A percentile compares a stretch with the other conserved stretches of the same genome.
Evolutionary conservation across 2,113 vertebrate species (phyloP).

Genomic region (Anguilla rostrata): DNA sequence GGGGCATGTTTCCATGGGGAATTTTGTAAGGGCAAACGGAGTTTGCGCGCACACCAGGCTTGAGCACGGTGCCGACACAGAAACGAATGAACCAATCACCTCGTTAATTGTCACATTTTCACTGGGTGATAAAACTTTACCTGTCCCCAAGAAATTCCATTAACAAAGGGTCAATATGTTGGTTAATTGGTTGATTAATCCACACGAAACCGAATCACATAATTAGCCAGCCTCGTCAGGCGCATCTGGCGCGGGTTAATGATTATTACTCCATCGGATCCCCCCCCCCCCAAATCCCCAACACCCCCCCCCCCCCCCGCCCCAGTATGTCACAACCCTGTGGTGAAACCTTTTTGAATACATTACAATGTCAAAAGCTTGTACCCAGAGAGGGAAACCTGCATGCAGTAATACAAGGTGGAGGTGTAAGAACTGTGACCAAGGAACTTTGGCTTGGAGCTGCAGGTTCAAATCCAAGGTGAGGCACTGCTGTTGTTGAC

Average conservation of each 20-base stretch:
- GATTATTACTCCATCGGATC: background rate
- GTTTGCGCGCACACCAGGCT: background rate
- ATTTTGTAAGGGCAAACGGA: background rate
- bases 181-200: constrained; percentile 4
- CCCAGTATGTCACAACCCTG: too few relatives aligned
- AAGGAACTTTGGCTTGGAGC: too few relatives aligned
- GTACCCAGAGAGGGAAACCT: too few relatives aligned
- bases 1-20: background rate
- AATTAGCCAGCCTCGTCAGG: background rate
- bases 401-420: too few relatives aligned
- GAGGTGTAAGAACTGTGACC: too few relatives aligned
- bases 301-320: too few relatives aligned
- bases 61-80: background rate
- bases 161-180: background rate
- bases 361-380: too few relatives aligned
- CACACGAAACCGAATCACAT: background rate
- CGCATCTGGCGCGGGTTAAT: background rate
- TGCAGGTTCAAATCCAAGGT: too few relatives aligned
- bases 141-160: background rate
- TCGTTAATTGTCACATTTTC: background rate
- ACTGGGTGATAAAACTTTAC: background rate
- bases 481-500: too few relatives aligned
- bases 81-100: background rate
- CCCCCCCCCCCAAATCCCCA: too few relatives aligned
- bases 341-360: too few relatives aligned